phyloP scores from a whole-genome alignment of 64 coral and sea anemone genomes.

The Actinia equina region DNA sequence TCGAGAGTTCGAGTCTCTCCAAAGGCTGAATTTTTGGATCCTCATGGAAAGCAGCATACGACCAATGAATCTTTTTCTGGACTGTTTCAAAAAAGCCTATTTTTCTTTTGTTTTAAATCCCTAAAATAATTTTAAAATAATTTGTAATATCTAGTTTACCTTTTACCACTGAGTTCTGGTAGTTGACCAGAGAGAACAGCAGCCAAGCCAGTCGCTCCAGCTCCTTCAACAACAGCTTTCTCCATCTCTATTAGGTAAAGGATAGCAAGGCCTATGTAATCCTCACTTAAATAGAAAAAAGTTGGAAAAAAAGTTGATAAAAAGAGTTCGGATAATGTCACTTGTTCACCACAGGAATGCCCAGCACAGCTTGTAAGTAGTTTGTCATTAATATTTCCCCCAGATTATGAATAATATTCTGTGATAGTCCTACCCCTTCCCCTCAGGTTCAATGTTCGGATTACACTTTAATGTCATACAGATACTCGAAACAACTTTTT shows the following conservation, averaged over 20 bases:
- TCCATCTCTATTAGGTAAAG: conserved; percentile 70
- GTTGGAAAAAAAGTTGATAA: too few relatives aligned
- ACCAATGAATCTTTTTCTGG: background rate
- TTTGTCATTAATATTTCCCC: too few relatives aligned
- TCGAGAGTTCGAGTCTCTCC: conserved; percentile 42
- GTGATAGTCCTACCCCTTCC: too few relatives aligned
- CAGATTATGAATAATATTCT: too few relatives aligned
- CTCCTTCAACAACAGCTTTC: conserved; percentile 73
- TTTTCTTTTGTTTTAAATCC: background rate
- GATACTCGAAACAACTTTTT: too few relatives aligned
- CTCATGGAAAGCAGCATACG: background rate
- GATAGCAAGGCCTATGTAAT: conserved; percentile 75
- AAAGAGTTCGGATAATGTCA: too few relatives aligned
- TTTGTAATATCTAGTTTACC: conserved; percentile 44
- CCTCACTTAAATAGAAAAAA: conserved; percentile 46
- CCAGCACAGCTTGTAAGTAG: too few relatives aligned
- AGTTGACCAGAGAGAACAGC: conserved; percentile 68
- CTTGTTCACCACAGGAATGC: background rate
- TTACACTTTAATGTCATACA: too few relatives aligned
- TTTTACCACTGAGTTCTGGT: conserved; percentile 77
- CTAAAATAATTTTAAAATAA: background rate
- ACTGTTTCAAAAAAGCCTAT: background rate
- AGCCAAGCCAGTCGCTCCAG: conserved; percentile 74
- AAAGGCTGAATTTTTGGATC: background rate
- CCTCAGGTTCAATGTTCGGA: too few relatives aligned